phyloP scores from a whole-genome alignment of 2,797 vertebrate species.

The Pipistrellus pipistrellus region DNA sequence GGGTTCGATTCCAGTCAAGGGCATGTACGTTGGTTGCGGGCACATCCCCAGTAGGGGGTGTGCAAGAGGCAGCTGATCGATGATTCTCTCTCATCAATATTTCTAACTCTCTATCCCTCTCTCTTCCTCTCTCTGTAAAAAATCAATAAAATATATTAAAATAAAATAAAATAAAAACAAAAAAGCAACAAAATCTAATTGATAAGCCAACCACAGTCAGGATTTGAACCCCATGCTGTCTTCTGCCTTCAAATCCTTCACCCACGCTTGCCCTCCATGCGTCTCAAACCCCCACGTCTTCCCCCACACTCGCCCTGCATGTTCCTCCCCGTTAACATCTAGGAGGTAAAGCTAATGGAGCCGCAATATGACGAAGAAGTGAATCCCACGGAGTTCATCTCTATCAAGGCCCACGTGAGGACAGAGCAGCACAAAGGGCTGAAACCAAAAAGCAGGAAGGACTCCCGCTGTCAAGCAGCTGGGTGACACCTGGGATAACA shows the following conservation, averaged over 20 bases:
- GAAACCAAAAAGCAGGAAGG: constrained; percentile 10
- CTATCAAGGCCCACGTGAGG: neutral
- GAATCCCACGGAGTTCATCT: neutral
- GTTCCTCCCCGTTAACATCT: neutral
- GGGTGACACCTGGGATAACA: neutral
- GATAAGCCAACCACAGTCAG: neutral
- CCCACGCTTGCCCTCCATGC: neutral
- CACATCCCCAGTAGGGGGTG: too few relatives aligned
- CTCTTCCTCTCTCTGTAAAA: too few relatives aligned
- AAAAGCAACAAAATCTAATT: neutral
- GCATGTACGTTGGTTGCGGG: too few relatives aligned
- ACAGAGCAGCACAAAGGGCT: neutral
- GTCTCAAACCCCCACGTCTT: neutral
- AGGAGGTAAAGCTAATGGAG: neutral
- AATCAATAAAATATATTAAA: too few relatives aligned
- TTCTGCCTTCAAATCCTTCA: constrained; percentile 19
- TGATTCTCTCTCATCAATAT: too few relatives aligned
- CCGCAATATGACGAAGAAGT: neutral
- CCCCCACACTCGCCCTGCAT: neutral
- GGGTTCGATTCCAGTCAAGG: too few relatives aligned
- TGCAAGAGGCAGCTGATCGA: too few relatives aligned
- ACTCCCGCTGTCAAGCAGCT: neutral
- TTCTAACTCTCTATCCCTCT: too few relatives aligned
- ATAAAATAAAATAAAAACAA: neutral
- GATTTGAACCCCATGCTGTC: neutral